Evolutionary conservation across 2,113 vertebrate species (phyloP).

Genomic region (Phyllostomus discolor): DNA sequence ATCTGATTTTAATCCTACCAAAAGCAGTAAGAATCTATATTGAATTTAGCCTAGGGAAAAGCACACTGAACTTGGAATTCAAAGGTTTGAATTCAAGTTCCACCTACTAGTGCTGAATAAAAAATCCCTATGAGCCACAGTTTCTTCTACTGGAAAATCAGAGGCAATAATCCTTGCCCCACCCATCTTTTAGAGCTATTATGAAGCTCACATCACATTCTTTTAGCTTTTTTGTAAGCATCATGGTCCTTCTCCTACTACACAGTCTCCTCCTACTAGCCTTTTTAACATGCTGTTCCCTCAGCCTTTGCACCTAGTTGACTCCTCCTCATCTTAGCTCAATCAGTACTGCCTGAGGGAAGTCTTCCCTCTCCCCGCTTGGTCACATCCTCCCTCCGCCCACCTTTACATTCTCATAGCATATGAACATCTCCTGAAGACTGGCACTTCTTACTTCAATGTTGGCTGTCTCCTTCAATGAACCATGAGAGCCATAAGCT

Average conservation of each 20-base stretch:
- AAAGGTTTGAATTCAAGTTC: not conserved
- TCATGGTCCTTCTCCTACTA: not conserved
- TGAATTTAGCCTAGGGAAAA: not conserved
- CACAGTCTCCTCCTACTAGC: not conserved
- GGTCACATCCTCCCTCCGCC: not conserved
- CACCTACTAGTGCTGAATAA: not conserved
- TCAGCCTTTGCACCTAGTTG: not conserved
- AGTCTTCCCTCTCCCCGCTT: not conserved
- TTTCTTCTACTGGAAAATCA: constrained; percentile 15
- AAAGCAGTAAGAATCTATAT: not conserved
- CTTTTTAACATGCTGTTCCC: not conserved
- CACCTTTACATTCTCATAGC: not conserved
- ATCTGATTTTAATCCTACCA: not conserved
- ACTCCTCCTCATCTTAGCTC: not conserved
- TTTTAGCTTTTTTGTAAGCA: not conserved
- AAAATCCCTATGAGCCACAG: not conserved
- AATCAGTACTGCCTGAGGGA: not conserved
- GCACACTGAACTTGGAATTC: not conserved
- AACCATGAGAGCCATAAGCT: not conserved
- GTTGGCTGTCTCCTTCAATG: not conserved
- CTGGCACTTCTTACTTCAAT: not conserved
- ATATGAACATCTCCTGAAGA: not conserved
- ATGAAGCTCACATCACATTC: not conserved
- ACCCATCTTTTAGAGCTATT: not conserved
- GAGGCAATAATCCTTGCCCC: not conserved